Evolutionary conservation across 2,797 vertebrate genomes (phyloP), one percentile per base, ranked within the genome.

Genomic region (Coccyzus lansbergi): DNA sequence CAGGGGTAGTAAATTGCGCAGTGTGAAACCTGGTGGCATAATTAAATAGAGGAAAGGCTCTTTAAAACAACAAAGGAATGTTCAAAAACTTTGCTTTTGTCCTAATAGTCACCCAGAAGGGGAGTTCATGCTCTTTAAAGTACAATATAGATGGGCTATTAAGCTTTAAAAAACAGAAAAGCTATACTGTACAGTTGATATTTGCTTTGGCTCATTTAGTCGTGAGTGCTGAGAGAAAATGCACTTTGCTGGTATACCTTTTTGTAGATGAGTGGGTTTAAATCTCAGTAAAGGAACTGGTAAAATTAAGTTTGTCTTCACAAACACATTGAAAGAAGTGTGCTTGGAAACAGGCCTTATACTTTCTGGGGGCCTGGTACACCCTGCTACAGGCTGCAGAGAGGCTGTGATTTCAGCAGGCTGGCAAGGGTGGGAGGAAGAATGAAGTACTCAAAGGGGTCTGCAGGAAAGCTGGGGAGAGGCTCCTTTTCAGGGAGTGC

Each of bases 121-220:
- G 95, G 96, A 95, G 95, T 93, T 94, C 92, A 65, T 95, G 95
- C 93, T 79, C 94, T 94, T 97, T 93, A 86, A 93, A 97, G 96
- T 96, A 94, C 96, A 96, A 95, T 96, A 94, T 96, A 86, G 96
- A 95, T 93, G 94, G 90, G 85, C 94, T 94, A 91, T 96, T 97
- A 93, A 96, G 88, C 87, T 84, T 95, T 48, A 38, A 15, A 92
- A 94, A 94, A 63, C 48, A 46, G 83, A 69, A 85, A 88, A 48
- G 82, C 63, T 51, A 7, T 72, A 29, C 36, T 94, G 65, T 92
- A 55, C 60, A 40, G 64, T 71, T 86, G 72, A 72, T 89, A 36
- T 76, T 90, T 93, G 88, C 86, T 93, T 96, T 94, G 79, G 86
- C 94, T 93, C 81, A 65, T 86, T 94, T 92, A 92, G 63, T 48